Evolutionary conservation across 1,140 invertebrate genomes (phyloP).

Genomic region (Papilio xuthus): DNA sequence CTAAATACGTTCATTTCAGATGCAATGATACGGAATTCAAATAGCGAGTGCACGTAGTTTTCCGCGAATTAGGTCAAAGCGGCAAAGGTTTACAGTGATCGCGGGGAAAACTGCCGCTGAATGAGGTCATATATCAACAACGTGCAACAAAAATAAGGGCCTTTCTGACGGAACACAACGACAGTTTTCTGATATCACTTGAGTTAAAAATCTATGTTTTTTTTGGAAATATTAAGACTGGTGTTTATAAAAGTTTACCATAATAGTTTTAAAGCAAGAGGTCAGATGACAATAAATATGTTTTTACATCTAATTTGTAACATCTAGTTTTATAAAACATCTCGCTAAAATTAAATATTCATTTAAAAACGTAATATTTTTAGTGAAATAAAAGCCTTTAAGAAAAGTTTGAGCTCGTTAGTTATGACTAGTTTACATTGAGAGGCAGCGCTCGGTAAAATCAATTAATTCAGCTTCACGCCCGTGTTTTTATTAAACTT

Average conservation of each 20-base stretch:
- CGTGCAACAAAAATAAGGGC: slow-evolving; percentile 44
- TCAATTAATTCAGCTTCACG: slow-evolving; percentile 24
- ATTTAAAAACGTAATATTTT: slow-evolving; percentile 2
- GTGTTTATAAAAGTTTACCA: no score
- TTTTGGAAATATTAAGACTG: no score
- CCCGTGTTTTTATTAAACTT: slow-evolving; percentile 8
- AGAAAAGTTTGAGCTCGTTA: slow-evolving; percentile 20
- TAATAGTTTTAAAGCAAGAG: no score
- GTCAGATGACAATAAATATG: no score
- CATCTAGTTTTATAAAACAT: not conserved
- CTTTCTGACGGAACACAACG: not conserved
- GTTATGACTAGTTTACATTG: slow-evolving; percentile 17
- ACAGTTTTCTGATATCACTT: slow-evolving; percentile 1
- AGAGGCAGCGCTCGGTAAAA: slow-evolving; percentile 21
- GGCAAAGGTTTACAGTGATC: slow-evolving; percentile 44
- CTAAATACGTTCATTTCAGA: not conserved
- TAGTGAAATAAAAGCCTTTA: slow-evolving; percentile 6
- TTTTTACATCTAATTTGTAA: no score
- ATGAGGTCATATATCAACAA: slow-evolving; percentile 51
- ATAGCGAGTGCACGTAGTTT: slow-evolving; percentile 43
- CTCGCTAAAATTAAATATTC: not conserved
- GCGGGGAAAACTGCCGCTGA: slow-evolving; percentile 48
- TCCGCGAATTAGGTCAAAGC: slow-evolving; percentile 56
- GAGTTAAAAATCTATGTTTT: no score
- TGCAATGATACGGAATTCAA: slow-evolving; percentile 23